A percentile compares a stretch with the other conserved stretches of the same genome.
Conservation (phyloP, 2,888 invertebrate genomes). For the Dione juno region DNA sequence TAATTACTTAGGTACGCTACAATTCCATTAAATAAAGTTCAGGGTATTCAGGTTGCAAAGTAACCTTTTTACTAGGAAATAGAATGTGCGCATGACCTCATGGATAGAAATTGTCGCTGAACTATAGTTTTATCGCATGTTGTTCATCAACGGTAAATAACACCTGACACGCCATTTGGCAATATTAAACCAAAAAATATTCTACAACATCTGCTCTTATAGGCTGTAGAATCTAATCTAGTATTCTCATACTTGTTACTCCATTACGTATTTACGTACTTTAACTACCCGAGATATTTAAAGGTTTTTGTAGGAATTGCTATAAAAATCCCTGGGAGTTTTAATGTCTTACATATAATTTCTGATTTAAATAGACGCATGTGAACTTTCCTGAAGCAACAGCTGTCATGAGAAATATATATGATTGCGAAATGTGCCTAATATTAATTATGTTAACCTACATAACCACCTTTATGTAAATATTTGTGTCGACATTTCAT, state of each 20-base stretch:
- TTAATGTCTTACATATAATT: not conserved
- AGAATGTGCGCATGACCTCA: conserved; percentile 9
- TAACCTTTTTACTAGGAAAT: conserved; percentile 13
- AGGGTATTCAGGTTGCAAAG: not conserved
- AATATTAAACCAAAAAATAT: conserved; percentile 19
- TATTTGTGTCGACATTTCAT: not conserved
- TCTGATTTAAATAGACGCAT: not conserved
- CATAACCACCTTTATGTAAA: not conserved
- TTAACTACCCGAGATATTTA: not conserved
- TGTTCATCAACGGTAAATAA: conserved; percentile 35
- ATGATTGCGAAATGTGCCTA: not conserved
- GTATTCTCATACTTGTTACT: no score
- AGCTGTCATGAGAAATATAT: not conserved
- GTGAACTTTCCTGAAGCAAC: not conserved
- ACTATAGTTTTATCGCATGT: conserved; percentile 30
- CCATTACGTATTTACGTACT: no score
- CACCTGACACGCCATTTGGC: conserved; percentile 40
- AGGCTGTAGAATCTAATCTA: conserved; percentile 11
- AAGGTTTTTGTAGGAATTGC: not conserved
- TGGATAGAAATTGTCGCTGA: not conserved
- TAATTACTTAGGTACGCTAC: not conserved
- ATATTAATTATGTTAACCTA: not conserved
- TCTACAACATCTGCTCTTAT: conserved; percentile 13
- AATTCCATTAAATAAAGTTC: not conserved
- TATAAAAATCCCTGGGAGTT: not conserved